phyloP scores from a whole-genome alignment of 2,797 vertebrate species.

The Mormyrops boulengeri region DNA sequence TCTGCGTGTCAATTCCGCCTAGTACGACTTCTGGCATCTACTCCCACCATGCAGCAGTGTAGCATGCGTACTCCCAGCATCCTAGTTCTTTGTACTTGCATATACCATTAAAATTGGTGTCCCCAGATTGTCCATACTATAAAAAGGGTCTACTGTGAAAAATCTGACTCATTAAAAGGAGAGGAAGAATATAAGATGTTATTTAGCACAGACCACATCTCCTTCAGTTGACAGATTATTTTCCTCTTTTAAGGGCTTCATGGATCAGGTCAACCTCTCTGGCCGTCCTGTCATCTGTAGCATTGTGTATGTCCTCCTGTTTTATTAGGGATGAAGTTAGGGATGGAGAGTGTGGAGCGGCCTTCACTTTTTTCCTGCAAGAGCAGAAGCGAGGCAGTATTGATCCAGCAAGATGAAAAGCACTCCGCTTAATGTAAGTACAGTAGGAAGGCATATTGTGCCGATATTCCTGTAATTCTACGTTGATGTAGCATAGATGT shows the following conservation, averaged over 20 bases:
- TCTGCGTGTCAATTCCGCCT: no score
- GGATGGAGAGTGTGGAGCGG: not conserved
- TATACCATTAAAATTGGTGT: not conserved
- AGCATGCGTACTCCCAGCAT: no score
- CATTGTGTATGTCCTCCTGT: not conserved
- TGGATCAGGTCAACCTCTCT: not conserved
- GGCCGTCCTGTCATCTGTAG: not conserved
- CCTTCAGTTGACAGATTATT: not conserved
- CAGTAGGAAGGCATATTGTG: not conserved
- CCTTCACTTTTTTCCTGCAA: not conserved
- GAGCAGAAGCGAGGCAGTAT: not conserved
- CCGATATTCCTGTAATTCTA: not conserved
- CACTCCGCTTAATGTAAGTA: not conserved
- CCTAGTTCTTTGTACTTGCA: no score
- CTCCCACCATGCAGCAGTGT: no score
- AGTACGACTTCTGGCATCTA: no score
- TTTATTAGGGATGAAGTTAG: not conserved
- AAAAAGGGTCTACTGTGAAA: not conserved
- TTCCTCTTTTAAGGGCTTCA: not conserved
- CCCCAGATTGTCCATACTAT: not conserved
- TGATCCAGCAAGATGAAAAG: not conserved
- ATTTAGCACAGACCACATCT: not conserved
- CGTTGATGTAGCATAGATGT: not conserved
- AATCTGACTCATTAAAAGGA: conserved; percentile 2
- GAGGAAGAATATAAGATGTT: not conserved